phyloP scores from a whole-genome alignment of 2,797 vertebrate species.

The Nasua narica region DNA sequence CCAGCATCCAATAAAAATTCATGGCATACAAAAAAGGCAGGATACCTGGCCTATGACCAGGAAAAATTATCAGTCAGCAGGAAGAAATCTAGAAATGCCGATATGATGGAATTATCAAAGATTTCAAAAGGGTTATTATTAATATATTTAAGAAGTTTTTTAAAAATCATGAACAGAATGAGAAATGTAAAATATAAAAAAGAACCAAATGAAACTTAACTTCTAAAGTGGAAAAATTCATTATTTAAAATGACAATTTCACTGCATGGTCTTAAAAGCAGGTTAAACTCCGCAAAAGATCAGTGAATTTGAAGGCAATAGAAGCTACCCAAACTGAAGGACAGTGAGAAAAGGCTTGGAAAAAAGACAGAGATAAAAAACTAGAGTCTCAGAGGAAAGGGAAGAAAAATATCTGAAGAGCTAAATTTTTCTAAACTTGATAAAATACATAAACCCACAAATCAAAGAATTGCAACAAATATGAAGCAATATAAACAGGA shows the following conservation, averaged over 20 bases:
- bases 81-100: background rate
- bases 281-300: background rate
- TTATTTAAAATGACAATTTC: background rate
- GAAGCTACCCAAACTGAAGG: background rate
- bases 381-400: background rate
- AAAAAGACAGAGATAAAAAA: background rate
- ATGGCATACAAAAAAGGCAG: background rate
- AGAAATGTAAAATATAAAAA: background rate
- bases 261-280: background rate
- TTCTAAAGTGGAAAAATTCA: background rate
- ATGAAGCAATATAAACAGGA: background rate
- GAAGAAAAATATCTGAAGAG: background rate
- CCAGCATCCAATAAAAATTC: background rate
- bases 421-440: background rate
- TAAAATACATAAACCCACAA: background rate
- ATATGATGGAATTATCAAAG: background rate
- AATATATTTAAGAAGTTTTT: background rate
- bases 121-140: background rate
- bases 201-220: background rate
- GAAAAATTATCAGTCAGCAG: background rate
- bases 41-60: background rate
- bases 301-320: background rate
- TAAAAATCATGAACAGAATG: background rate
- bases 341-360: background rate
- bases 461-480: background rate